Conservation (phyloP, 2,888 invertebrate genomes). For the Thecocarcelia acutangulata region DNA sequence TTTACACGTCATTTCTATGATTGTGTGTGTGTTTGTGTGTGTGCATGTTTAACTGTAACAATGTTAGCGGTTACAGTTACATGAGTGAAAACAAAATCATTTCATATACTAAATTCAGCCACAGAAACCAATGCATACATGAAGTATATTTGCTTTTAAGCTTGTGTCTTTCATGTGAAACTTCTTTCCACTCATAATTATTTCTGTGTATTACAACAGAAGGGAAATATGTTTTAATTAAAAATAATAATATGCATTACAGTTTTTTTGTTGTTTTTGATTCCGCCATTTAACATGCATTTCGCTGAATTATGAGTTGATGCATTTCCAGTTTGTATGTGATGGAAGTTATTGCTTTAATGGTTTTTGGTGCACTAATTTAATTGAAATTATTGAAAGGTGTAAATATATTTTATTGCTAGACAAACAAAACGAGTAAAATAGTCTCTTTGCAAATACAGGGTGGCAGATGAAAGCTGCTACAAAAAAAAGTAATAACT, state of each 20-base stretch:
- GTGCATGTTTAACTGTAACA: not conserved
- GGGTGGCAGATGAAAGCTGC: too few relatives aligned
- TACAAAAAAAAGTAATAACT: too few relatives aligned
- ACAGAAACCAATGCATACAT: not conserved
- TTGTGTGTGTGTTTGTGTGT: not conserved
- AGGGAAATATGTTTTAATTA: slow-evolving; percentile 6
- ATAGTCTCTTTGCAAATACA: too few relatives aligned
- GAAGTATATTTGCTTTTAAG: not conserved
- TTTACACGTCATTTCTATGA: not conserved
- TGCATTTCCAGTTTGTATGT: not conserved
- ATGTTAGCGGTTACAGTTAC: not conserved
- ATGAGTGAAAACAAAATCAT: not conserved
- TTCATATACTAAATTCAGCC: not conserved
- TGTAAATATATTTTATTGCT: too few relatives aligned
- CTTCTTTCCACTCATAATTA: slow-evolving; percentile 26
- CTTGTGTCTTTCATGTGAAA: not conserved
- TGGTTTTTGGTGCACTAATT: too few relatives aligned
- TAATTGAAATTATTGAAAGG: too few relatives aligned
- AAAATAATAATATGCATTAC: slow-evolving; percentile 9
- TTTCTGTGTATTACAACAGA: slow-evolving; percentile 13
- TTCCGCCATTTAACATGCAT: slow-evolving; percentile 22
- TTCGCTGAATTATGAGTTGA: not conserved
- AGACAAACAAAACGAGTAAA: too few relatives aligned
- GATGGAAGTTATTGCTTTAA: too few relatives aligned
- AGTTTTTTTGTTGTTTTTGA: slow-evolving; percentile 2